Percentiles rank a stretch among this genome's conserved stretches.
Conservation (phyloP, 2,797 vertebrate genomes). For the Fistularia commersonii region DNA sequence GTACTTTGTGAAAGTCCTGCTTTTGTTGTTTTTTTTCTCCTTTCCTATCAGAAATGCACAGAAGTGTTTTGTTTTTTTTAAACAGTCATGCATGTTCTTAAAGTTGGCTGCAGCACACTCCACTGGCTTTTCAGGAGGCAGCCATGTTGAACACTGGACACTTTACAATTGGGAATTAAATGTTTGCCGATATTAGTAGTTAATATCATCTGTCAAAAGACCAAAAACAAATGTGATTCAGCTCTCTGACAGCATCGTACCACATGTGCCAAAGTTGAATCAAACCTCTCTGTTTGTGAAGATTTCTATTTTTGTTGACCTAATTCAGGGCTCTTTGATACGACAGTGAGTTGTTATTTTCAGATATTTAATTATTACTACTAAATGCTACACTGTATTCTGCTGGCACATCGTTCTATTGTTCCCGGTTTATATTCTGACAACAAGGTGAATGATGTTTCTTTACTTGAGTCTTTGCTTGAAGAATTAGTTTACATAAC, state of each 20-base stretch:
- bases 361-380: background rate
- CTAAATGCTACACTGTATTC: no score
- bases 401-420: no score
- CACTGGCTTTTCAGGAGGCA: conserved; percentile 9
- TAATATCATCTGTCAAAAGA: no score
- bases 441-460: background rate
- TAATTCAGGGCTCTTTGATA: conserved; percentile 15
- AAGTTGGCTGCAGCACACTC: background rate
- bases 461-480: background rate
- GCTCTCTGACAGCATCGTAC: conserved; percentile 14
- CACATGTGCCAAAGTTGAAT: conserved; percentile 10
- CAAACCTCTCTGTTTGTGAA: background rate
- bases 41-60: background rate
- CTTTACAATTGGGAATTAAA: conserved; percentile 1
- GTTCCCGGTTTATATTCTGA: no score
- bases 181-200: background rate
- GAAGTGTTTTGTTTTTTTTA: no score
- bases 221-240: conserved; percentile 5
- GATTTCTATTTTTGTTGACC: conserved; percentile 9
- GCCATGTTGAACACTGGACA: conserved; percentile 25
- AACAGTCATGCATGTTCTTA: background rate
- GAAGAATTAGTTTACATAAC: background rate
- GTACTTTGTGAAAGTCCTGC: background rate
- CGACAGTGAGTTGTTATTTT: conserved; percentile 2
- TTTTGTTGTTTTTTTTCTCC: no score